phyloP scores from a whole-genome alignment of 1,140 invertebrate genomes.

The Teleopsis dalmanni region DNA sequence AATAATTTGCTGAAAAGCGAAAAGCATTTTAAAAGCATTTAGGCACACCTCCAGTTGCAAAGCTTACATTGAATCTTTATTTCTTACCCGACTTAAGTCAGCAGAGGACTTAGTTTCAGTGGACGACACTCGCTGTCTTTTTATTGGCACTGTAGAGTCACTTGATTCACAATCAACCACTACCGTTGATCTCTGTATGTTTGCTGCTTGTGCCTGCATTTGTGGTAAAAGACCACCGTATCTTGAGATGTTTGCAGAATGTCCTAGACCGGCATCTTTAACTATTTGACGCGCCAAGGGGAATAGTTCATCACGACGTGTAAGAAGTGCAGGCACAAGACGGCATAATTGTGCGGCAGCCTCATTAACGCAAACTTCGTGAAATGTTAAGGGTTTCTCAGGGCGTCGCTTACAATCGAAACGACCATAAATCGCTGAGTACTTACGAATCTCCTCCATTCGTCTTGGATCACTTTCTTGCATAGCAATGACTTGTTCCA shows the following conservation, averaged over 20 bases:
- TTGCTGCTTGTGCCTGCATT: conserved; percentile 13
- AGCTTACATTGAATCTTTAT: too few relatives aligned
- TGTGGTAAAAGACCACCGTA: conserved; percentile 33
- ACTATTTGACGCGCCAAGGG: conserved; percentile 91
- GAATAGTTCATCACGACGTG: conserved; percentile 89
- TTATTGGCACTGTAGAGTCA: conserved; percentile 20
- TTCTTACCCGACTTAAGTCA: conserved; percentile 39
- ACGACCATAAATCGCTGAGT: conserved; percentile 91
- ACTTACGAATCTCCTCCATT: conserved; percentile 92
- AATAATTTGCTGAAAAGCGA: too few relatives aligned
- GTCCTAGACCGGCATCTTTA: conserved; percentile 74
- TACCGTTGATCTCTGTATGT: conserved; percentile 4
- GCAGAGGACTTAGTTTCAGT: conserved; percentile 28
- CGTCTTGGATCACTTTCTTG: conserved; percentile 75
- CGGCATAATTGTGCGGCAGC: conserved; percentile 92
- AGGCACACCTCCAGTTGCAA: too few relatives aligned
- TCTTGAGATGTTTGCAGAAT: conserved; percentile 38
- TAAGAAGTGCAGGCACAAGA: conserved; percentile 81
- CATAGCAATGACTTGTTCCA: conserved; percentile 87
- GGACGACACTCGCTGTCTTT: conserved; percentile 31
- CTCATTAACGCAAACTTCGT: conserved; percentile 92
- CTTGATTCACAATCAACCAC: conserved; percentile 25
- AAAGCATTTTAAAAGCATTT: background rate
- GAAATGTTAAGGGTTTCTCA: conserved; percentile 89
- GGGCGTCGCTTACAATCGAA: conserved; percentile 95